These are phyloP conservation scores for Drosophila parvula DNA, from an alignment of 1,140 invertebrate species.

Conservation along the genomic window DNA sequence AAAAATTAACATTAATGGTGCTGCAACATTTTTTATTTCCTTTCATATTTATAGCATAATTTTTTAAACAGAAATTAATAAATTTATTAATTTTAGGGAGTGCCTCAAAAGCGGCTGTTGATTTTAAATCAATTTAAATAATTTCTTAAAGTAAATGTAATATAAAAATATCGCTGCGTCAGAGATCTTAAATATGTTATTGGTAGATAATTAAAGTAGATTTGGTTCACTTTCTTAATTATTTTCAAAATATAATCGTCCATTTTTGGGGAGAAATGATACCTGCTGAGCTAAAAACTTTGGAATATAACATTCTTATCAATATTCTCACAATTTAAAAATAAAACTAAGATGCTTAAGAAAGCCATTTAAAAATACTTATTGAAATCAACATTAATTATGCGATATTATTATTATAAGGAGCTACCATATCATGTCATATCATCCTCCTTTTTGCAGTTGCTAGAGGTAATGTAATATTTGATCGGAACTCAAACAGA, in stretches of 20 bases:
- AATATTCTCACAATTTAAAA: background rate
- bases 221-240: no score
- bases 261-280: no score
- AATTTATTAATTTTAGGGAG: background rate
- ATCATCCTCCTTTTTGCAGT: constrained; percentile 39
- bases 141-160: no score
- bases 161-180: no score
- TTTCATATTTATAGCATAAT: background rate
- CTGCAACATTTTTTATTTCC: background rate
- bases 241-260: no score
- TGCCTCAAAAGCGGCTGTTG: no score
- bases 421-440: background rate
- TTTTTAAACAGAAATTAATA: background rate
- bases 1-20: background rate
- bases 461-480: constrained; percentile 75
- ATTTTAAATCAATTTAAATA: background rate
- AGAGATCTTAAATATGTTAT: no score
- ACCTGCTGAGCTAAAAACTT: no score
- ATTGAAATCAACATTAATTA: background rate
- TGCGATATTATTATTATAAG: background rate
- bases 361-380: background rate
- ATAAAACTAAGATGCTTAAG: no score
- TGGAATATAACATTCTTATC: no score
- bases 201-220: no score
- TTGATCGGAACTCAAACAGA: constrained; percentile 44